Conservation (phyloP, 2,888 invertebrate genomes). For the Protonemura montana region DNA sequence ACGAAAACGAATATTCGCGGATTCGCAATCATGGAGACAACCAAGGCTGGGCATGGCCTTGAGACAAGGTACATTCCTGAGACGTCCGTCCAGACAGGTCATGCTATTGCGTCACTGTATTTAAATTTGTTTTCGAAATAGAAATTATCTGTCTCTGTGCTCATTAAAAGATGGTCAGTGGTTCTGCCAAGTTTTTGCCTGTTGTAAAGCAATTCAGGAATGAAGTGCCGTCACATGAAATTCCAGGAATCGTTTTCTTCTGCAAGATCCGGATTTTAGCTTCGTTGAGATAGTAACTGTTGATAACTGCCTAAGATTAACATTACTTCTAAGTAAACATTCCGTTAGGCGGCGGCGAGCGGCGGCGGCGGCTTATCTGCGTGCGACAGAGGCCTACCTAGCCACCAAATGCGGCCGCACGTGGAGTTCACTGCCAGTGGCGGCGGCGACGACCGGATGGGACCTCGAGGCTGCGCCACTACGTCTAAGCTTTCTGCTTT, state of each 20-base stretch:
- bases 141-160: slow-evolving; percentile 16
- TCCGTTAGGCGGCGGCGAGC: not conserved
- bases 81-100: slow-evolving; percentile 22
- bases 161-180: not conserved
- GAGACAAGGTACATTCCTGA: slow-evolving; percentile 25
- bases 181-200: not conserved
- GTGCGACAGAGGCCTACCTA: not conserved
- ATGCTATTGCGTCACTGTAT: slow-evolving; percentile 23
- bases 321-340: slow-evolving; percentile 8
- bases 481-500: slow-evolving; percentile 7
- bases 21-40: slow-evolving; percentile 8
- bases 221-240: not conserved
- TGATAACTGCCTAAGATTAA: slow-evolving; percentile 19
- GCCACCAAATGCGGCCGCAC: not conserved
- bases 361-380: not conserved
- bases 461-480: not conserved
- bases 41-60: slow-evolving; percentile 23
- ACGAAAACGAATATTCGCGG: not conserved
- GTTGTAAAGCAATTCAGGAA: not conserved
- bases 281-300: not conserved
- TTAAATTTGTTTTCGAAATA: slow-evolving; percentile 26
- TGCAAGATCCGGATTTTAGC: not conserved
- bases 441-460: not conserved
- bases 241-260: slow-evolving; percentile 15
- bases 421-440: not conserved